Evolutionary conservation across 2,888 invertebrate genomes (phyloP).

Genomic region (Melinaea menophilus): DNA sequence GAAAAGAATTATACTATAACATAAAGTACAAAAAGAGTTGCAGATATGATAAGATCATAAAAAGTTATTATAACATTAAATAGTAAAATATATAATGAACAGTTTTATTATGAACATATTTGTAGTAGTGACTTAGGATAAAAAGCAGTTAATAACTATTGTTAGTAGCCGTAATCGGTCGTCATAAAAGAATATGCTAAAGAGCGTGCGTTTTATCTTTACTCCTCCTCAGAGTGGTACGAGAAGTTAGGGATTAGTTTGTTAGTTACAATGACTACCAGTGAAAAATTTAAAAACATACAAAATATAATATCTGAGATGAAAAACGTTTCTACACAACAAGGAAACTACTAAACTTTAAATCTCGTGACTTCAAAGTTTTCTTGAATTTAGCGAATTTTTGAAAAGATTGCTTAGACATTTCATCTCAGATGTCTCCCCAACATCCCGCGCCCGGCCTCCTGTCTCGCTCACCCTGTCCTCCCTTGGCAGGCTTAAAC

Average conservation of each 20-base stretch:
- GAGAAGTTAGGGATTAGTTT: slow-evolving; percentile 61
- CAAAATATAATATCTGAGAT: slow-evolving; percentile 14
- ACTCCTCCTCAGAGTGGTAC: slow-evolving; percentile 63
- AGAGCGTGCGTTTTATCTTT: slow-evolving; percentile 45
- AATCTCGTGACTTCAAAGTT: too few relatives aligned
- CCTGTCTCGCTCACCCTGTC: slow-evolving; percentile 55
- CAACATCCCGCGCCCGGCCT: slow-evolving; percentile 53
- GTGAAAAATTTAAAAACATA: not conserved
- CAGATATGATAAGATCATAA: too few relatives aligned
- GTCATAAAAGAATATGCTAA: not conserved
- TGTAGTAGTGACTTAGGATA: too few relatives aligned
- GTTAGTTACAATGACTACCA: slow-evolving; percentile 49
- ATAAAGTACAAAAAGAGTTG: not conserved
- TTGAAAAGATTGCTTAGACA: not conserved
- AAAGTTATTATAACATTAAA: too few relatives aligned
- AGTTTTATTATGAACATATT: too few relatives aligned
- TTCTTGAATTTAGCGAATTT: too few relatives aligned
- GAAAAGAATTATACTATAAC: slow-evolving; percentile 13
- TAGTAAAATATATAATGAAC: too few relatives aligned
- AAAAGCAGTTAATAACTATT: not conserved
- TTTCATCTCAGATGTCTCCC: slow-evolving; percentile 31
- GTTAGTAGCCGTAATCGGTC: slow-evolving; percentile 3
- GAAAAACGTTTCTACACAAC: not conserved
- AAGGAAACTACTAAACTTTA: too few relatives aligned
- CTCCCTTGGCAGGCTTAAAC: slow-evolving; percentile 86